These are phyloP conservation scores for Tympanoctomys barrerae DNA, from an alignment of 2,797 vertebrate genomes.

Conservation along the genomic window DNA sequence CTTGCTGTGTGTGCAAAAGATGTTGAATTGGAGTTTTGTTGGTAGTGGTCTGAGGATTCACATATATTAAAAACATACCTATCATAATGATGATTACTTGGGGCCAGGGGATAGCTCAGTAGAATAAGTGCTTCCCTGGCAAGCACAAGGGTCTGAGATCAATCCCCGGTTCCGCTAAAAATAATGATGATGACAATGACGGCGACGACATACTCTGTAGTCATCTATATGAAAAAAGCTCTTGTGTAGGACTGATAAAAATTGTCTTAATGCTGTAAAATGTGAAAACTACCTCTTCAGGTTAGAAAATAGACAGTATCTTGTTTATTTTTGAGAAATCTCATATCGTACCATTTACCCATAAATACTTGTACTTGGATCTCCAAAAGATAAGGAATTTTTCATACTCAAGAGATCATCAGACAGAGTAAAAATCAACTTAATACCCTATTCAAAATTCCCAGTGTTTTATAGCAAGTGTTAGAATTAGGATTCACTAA, in stretches of 20 bases:
- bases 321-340: neutral
- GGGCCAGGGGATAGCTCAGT: too few species aligned
- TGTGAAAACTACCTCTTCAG: neutral
- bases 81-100: neutral
- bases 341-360: neutral
- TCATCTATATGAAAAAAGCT: neutral
- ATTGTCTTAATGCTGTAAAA: neutral
- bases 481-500: neutral
- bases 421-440: conserved; percentile 2
- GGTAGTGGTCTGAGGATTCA: neutral
- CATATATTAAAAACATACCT: conserved; percentile 32
- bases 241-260: neutral
- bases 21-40: conserved; percentile 23
- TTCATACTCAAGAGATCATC: neutral
- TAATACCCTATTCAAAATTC: conserved; percentile 35
- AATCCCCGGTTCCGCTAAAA: too few species aligned
- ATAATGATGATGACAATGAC: too few species aligned
- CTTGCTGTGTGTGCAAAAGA: neutral
- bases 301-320: neutral
- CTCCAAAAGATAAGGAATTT: neutral
- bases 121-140: too few species aligned
- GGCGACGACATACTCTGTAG: neutral
- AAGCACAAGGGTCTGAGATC: too few species aligned
- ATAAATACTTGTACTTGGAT: neutral
- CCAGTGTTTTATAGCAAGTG: neutral